Evolutionary conservation across 2,888 invertebrate species (phyloP).

Genomic region (Halocaridina rubra): DNA sequence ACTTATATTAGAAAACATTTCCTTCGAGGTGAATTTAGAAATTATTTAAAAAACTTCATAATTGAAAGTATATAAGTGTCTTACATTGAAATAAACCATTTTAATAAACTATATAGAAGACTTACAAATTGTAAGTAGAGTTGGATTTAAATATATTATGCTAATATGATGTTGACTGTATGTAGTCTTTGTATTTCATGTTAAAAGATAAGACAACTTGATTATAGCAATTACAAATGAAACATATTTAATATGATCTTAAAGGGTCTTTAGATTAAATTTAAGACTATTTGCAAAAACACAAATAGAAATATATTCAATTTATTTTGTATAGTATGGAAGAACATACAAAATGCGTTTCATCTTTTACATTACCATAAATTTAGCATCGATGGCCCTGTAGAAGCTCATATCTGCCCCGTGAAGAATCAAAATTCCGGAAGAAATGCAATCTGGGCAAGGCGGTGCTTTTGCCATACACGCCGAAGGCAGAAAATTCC

Average conservation of each 20-base stretch:
- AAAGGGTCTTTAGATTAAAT: background rate
- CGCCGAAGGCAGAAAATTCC: conserved; percentile 47
- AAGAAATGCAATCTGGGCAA: conserved; percentile 43
- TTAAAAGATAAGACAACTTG: background rate
- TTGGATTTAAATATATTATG: too few species aligned
- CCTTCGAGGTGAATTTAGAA: too few species aligned
- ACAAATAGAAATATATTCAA: background rate
- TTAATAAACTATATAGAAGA: too few species aligned
- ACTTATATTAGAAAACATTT: too few species aligned
- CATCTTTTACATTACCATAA: conserved; percentile 19
- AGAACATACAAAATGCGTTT: background rate
- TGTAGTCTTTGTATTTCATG: too few species aligned
- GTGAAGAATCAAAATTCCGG: conserved; percentile 54
- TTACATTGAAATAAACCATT: too few species aligned
- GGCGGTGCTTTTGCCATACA: conserved; percentile 30
- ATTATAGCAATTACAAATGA: background rate
- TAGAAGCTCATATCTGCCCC: conserved; percentile 59
- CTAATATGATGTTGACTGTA: too few species aligned
- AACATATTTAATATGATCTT: background rate
- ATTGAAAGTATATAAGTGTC: too few species aligned
- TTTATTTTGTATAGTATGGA: background rate
- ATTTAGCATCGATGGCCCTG: conserved; percentile 51
- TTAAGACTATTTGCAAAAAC: background rate
- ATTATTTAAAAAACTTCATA: too few species aligned
- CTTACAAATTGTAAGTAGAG: too few species aligned